Conservation (phyloP, 1,140 invertebrate species). For the Caenorhabditis elegans region DNA sequence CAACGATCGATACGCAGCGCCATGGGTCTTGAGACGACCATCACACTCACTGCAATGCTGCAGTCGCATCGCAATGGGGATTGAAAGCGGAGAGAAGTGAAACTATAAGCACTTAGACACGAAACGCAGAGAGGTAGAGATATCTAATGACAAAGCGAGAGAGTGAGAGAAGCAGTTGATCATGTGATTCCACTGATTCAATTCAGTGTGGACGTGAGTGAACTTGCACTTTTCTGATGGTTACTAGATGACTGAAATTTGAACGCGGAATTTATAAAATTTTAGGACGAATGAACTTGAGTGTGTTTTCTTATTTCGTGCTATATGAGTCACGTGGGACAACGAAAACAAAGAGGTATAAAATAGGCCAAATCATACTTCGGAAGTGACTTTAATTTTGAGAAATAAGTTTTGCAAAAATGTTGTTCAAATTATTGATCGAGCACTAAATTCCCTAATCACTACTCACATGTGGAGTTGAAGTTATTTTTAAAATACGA, state of each 20-base stretch:
- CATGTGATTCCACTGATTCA: background rate
- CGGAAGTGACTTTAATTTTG: no score
- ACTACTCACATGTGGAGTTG: no score
- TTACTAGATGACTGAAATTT: background rate
- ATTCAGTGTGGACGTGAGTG: background rate
- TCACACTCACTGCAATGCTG: background rate
- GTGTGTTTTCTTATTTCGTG: background rate
- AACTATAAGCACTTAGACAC: background rate
- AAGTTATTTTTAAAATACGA: no score
- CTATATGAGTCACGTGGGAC: background rate
- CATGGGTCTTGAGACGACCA: slow-evolving; percentile 9
- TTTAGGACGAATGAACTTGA: background rate
- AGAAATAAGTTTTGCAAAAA: no score
- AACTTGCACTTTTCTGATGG: background rate
- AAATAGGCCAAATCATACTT: no score
- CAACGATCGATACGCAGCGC: slow-evolving; percentile 3
- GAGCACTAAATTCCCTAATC: no score
- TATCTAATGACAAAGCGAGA: background rate
- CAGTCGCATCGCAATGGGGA: background rate
- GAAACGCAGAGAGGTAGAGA: background rate
- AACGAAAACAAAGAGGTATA: background rate
- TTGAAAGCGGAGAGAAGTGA: background rate
- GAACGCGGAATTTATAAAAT: background rate
- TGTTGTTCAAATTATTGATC: no score
- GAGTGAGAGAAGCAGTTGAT: background rate